phyloP scores from a whole-genome alignment of 30 jellyfish, hydroid and myxozoan genomes.

The Clytia hemisphaerica region DNA sequence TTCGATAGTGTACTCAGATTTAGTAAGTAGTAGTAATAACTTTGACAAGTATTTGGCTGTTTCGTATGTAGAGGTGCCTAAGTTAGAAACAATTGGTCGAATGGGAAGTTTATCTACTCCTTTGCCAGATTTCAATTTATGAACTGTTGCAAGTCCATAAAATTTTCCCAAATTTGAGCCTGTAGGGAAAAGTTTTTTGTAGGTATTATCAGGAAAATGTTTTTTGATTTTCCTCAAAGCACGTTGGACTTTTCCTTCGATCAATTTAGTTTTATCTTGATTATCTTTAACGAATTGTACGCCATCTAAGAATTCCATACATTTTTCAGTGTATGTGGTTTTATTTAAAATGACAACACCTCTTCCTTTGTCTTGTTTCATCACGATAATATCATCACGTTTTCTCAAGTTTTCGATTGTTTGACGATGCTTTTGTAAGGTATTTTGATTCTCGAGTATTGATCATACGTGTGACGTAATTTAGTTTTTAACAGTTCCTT shows the following conservation, averaged over 20 bases:
- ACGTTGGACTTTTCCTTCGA: slow-evolving; percentile 10
- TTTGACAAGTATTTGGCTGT: slow-evolving; percentile 8
- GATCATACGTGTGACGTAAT: background rate
- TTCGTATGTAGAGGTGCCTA: slow-evolving; percentile 7
- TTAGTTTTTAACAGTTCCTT: background rate
- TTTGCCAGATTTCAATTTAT: background rate
- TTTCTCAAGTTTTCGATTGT: background rate
- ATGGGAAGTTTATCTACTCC: background rate
- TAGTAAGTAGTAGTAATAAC: background rate
- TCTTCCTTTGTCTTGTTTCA: slow-evolving; percentile 16
- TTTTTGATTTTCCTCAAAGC: background rate
- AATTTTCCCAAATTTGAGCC: background rate
- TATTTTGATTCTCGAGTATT: background rate
- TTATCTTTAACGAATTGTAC: background rate
- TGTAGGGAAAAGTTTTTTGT: background rate
- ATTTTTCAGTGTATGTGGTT: background rate
- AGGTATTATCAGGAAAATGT: background rate
- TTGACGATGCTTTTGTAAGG: background rate
- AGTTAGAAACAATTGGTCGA: background rate
- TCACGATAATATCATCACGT: background rate
- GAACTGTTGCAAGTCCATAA: background rate
- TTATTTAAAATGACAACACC: slow-evolving; percentile 11
- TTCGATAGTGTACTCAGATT: background rate
- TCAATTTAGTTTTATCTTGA: background rate
- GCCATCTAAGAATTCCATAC: background rate